Evolutionary conservation across 2,797 vertebrate species (phyloP).

Genomic region (Enteromius paludinosus): DNA sequence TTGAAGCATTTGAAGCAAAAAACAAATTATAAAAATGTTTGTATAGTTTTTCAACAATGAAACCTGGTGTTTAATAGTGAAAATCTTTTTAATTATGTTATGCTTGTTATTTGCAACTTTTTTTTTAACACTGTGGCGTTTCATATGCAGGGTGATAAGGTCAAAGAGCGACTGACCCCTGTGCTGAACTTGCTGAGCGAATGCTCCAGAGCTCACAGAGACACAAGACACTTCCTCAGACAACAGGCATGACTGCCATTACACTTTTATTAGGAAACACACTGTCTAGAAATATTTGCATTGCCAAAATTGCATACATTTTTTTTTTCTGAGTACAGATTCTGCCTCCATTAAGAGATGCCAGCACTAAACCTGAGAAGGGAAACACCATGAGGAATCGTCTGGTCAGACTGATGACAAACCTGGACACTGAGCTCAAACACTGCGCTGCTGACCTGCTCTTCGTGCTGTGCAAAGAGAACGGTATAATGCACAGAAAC

Average conservation of each 20-base stretch:
- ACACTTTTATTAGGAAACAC: neutral
- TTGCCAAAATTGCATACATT: neutral
- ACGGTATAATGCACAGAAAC: constrained; percentile 48
- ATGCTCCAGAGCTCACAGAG: constrained; percentile 78
- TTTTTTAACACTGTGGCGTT: neutral
- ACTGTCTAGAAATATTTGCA: neutral
- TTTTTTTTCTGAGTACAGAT: constrained; percentile 51
- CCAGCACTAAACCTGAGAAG: constrained; percentile 77
- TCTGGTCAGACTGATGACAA: constrained; percentile 83
- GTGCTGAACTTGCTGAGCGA: constrained; percentile 81
- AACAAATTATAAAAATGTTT: too few species aligned
- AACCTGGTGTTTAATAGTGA: neutral
- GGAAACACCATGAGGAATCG: constrained; percentile 77
- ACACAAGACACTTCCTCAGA: constrained; percentile 79
- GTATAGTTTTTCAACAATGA: neutral
- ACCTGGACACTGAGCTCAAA: constrained; percentile 81
- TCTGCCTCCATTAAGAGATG: constrained; percentile 79
- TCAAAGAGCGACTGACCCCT: constrained; percentile 79
- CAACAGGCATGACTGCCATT: constrained; percentile 66
- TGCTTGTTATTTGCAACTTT: neutral
- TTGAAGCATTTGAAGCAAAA: too few species aligned
- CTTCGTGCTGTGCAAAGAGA: constrained; percentile 85
- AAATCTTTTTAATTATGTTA: neutral
- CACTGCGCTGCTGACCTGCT: constrained; percentile 83
- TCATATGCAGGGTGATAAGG: constrained; percentile 69